Percentiles rank a stretch among this genome's conserved stretches.
These are phyloP conservation scores for Stomatorhinus ivindoensis DNA, from an alignment of 2,113 vertebrate genomes.

Conservation along the genomic window DNA sequence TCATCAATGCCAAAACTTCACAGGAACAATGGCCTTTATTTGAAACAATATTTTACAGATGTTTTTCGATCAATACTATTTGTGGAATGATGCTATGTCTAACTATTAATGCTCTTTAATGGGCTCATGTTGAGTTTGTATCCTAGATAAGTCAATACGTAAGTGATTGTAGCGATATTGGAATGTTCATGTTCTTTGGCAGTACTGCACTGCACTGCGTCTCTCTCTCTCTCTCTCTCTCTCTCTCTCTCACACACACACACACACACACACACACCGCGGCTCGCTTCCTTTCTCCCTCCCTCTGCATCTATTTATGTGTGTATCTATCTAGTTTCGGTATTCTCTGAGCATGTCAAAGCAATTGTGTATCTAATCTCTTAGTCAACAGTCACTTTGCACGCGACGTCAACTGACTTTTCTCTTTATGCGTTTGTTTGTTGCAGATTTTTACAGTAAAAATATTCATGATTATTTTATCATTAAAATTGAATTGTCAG, in stretches of 20 bases:
- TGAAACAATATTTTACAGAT: constrained; percentile 82
- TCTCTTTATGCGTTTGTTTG: not conserved
- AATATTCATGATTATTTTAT: not conserved
- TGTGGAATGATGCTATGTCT: constrained; percentile 76
- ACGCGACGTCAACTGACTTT: not conserved
- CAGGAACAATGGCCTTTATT: constrained; percentile 75
- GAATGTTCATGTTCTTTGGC: constrained; percentile 54
- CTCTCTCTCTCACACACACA: not conserved
- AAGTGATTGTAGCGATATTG: constrained; percentile 72
- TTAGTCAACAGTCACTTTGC: not conserved
- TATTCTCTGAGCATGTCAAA: not conserved
- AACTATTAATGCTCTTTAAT: constrained; percentile 90
- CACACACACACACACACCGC: not conserved
- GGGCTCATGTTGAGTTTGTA: constrained; percentile 71
- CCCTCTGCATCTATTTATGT: not conserved
- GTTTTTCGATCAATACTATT: constrained; percentile 77
- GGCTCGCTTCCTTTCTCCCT: not conserved
- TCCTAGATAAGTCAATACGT: constrained; percentile 68
- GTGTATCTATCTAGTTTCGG: not conserved
- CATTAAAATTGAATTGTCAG: not conserved
- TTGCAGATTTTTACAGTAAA: not conserved
- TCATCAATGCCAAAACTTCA: constrained; percentile 63
- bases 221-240: not conserved
- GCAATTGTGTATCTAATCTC: not conserved
- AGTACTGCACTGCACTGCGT: constrained; percentile 24